phyloP scores from a whole-genome alignment of 2,113 vertebrate genomes.

The Narcine bancroftii region DNA sequence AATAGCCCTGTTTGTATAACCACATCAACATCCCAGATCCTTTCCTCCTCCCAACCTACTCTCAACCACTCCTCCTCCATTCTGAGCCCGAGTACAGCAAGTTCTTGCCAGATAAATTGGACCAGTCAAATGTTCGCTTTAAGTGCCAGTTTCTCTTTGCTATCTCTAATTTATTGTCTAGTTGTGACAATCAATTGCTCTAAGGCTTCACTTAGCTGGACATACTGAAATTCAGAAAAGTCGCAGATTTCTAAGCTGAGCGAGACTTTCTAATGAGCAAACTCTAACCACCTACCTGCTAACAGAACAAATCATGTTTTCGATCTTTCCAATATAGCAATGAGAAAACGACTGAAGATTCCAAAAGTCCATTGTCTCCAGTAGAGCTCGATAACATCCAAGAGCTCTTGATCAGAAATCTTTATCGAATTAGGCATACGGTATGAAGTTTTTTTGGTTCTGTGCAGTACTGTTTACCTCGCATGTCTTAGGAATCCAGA shows the following conservation, averaged over 20 bases:
- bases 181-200: neutral
- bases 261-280: neutral
- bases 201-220: neutral
- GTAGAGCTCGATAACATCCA: conserved; percentile 63
- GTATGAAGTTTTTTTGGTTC: conserved; percentile 44
- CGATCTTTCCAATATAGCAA: neutral
- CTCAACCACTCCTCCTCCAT: too few relatives aligned
- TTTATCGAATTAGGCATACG: conserved; percentile 66
- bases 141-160: neutral
- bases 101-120: too few relatives aligned
- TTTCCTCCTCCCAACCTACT: neutral
- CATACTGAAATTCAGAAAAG: neutral
- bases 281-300: neutral
- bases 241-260: neutral
- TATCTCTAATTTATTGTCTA: neutral
- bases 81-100: too few relatives aligned
- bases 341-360: conserved; percentile 24
- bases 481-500: neutral
- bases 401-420: conserved; percentile 63
- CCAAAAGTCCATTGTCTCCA: conserved; percentile 45
- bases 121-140: neutral
- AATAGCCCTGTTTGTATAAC: too few relatives aligned
- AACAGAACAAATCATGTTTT: neutral
- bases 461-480: neutral
- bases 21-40: too few relatives aligned